Conservation (phyloP, 2,113 vertebrate species). For the Chloebia gouldiae region DNA sequence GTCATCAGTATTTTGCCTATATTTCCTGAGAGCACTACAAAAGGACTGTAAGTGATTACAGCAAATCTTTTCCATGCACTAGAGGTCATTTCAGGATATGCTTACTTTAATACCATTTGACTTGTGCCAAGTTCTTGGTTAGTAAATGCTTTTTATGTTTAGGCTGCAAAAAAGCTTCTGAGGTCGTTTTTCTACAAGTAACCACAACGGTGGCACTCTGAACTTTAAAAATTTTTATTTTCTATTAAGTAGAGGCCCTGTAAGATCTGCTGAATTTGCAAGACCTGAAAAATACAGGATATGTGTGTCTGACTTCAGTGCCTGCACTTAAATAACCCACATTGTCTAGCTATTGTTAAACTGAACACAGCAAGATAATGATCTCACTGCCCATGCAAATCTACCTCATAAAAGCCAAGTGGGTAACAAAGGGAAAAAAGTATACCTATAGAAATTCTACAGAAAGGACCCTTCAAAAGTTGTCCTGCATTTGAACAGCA, state of each 20-base stretch:
- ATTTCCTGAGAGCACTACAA: background rate
- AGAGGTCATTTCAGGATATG: constrained; percentile 73
- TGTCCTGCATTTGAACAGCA: constrained; percentile 19
- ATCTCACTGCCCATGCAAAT: constrained; percentile 38
- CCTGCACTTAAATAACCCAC: constrained; percentile 79
- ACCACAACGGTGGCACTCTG: constrained; percentile 48
- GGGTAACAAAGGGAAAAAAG: constrained; percentile 9
- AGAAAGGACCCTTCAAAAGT: constrained; percentile 9
- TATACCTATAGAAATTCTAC: background rate
- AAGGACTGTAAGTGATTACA: constrained; percentile 46
- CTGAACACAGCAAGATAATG: constrained; percentile 39
- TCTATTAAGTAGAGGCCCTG: constrained; percentile 68
- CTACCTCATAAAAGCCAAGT: background rate
- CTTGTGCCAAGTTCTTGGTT: constrained; percentile 67
- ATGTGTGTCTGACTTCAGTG: constrained; percentile 75
- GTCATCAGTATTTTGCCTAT: background rate
- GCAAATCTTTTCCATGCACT: constrained; percentile 38
- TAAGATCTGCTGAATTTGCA: constrained; percentile 72
- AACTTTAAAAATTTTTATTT: constrained; percentile 14
- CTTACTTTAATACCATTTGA: constrained; percentile 33
- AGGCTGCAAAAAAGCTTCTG: constrained; percentile 30
- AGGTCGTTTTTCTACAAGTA: background rate
- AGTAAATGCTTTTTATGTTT: constrained; percentile 60
- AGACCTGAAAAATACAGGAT: constrained; percentile 73
- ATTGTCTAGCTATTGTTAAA: constrained; percentile 71